Base-by-base conservation (phyloP, 2,797 vertebrate genomes). In the Lacerta agilis region DNA sequence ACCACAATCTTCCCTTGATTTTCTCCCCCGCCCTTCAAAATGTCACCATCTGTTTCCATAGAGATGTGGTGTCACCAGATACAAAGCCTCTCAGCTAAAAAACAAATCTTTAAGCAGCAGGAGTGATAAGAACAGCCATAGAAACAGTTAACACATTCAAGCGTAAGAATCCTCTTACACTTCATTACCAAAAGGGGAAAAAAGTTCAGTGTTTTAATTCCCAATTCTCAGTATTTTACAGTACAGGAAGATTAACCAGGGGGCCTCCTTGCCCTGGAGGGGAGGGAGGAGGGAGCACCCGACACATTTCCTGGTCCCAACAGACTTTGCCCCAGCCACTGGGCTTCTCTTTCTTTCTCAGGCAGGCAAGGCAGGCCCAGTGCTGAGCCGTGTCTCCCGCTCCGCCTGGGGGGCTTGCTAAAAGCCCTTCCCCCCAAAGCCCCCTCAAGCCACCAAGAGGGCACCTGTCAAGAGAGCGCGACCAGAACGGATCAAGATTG, bases 11-110 rank as follows among this genome's bases (percentile, higher is more conserved):
- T 33, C 75, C 78, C 72, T 85, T 88, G 77, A 86, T 77, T 49
- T 85, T 88, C 73, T 76, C 41, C 41, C 45, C 43, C 66, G 1
- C 67, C 71, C 78, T 76, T 69, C 90, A 91, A 94, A 96, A 93
- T 93, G 91, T 93, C 92, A 95, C 95, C 94, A 89, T 92, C 95
- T 93, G 92, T 95, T 96, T 94, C 92, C 92, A 88, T 49, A 85
- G 94, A 82, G 94, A 95, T 94, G 92, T 95, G 43, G 86, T 69
- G 90, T 75, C 90, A 86, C 88, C 69, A 2, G 90, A 87, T 86
- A 92, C 91, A 93, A 95, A 96, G 92, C 95, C 94, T 94, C 92
- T 90, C 91, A 1, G 93, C 90, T 93, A 94, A 94, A 89, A 90
- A 82, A 87, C 88, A 92, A 1, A 43, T n/a, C 83, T 90, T 87